Percentiles rank a stretch among this genome's conserved stretches.
phyloP scores from a whole-genome alignment of 92 coral and sea anemone genomes.

The Heliopora coerulea region DNA sequence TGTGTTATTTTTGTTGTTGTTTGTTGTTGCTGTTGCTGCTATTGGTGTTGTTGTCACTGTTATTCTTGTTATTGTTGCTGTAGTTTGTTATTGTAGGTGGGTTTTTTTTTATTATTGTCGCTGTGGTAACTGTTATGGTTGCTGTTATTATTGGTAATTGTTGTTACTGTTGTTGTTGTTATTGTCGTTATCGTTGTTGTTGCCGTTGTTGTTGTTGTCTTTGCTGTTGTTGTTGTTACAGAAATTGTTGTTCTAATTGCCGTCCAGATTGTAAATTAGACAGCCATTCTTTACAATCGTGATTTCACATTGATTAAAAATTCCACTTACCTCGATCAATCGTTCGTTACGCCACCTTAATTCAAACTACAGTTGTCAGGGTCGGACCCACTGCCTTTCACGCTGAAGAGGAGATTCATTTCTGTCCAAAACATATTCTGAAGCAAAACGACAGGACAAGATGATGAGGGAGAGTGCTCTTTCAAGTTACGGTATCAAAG shows the following conservation, averaged over 20 bases:
- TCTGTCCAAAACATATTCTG: conserved; percentile 56
- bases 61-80: too few relatives aligned
- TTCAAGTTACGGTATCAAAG: too few relatives aligned
- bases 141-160: too few relatives aligned
- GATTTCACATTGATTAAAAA: not conserved
- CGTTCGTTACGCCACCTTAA: conserved; percentile 85
- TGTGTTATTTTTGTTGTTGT: too few relatives aligned
- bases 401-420: conserved; percentile 76
- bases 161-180: too few relatives aligned
- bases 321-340: conserved; percentile 65
- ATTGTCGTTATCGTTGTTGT: not conserved
- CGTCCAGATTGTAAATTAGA: too few relatives aligned
- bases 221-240: not conserved
- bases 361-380: conserved; percentile 94
- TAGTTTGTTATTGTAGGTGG: too few relatives aligned
- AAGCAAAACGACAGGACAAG: conserved; percentile 24
- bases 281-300: too few relatives aligned
- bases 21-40: not conserved
- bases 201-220: not conserved
- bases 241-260: too few relatives aligned
- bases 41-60: not conserved
- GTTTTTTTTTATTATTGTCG: too few relatives aligned
- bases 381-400: conserved; percentile 95
- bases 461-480: not conserved
- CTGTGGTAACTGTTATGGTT: too few relatives aligned